phyloP scores from a whole-genome alignment of 2,888 invertebrate genomes.

The Stegophylla sp. region DNA sequence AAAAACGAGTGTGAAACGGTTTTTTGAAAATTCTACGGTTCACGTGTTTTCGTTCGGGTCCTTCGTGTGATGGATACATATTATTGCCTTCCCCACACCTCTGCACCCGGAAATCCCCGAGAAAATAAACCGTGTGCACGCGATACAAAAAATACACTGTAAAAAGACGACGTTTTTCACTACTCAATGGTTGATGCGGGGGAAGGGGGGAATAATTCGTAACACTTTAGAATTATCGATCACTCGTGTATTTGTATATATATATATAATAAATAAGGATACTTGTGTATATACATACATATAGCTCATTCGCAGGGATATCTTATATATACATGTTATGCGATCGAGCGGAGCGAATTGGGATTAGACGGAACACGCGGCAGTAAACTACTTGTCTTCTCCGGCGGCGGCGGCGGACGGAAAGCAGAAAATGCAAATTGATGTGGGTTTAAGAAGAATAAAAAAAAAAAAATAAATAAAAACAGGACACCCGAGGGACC shows the following conservation, averaged over 20 bases:
- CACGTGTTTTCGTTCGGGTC: neutral
- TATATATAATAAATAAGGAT: neutral
- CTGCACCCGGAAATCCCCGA: neutral
- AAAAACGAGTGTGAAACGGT: too few relatives aligned
- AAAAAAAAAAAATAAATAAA: neutral
- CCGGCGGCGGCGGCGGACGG: neutral
- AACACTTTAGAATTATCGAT: neutral
- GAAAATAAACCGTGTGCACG: too few relatives aligned
- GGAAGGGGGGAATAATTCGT: neutral
- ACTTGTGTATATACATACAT: too few relatives aligned
- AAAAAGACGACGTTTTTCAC: too few relatives aligned
- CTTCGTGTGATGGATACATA: neutral
- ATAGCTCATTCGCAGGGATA: neutral
- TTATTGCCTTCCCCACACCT: neutral
- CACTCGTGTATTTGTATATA: too few relatives aligned
- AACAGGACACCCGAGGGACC: neutral
- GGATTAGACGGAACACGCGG: too few relatives aligned
- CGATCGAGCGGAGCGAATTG: too few relatives aligned
- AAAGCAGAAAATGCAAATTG: neutral
- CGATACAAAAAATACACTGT: too few relatives aligned
- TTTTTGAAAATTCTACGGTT: neutral
- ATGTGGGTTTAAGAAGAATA: conserved; percentile 1
- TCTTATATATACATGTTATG: too few relatives aligned
- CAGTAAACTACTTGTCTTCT: neutral
- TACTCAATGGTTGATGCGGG: too few relatives aligned